These are phyloP conservation scores for Bombylius major DNA, from an alignment of 2,888 invertebrate genomes.

Conservation along the genomic window DNA sequence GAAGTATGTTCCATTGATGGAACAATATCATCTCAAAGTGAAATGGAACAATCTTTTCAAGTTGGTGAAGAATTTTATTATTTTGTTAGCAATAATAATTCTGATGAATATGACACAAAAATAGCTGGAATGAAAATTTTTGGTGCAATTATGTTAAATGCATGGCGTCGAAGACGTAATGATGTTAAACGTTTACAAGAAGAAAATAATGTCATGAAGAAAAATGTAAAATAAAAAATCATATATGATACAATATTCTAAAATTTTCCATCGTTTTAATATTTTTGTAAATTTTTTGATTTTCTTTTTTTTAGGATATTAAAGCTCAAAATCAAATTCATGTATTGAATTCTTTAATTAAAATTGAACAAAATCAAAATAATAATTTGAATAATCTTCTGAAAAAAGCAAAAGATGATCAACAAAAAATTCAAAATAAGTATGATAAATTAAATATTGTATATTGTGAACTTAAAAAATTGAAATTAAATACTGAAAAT, in stretches of 20 bases:
- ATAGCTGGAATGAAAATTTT: conserved; percentile 24
- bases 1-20: too few species aligned
- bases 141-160: conserved; percentile 24
- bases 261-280: too few species aligned
- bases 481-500: conserved; percentile 12
- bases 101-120: conserved; percentile 11
- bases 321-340: conserved; percentile 24
- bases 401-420: conserved; percentile 17
- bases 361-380: conserved; percentile 28
- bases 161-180: conserved; percentile 27
- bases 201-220: conserved; percentile 18
- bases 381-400: conserved; percentile 24
- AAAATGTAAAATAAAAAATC: conserved; percentile 17
- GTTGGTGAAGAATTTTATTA: too few species aligned
- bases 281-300: too few species aligned
- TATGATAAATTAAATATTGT: conserved; percentile 21
- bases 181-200: conserved; percentile 22
- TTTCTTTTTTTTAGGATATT: conserved; percentile 17
- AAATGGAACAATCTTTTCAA: too few species aligned
- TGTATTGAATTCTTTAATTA: conserved; percentile 24
- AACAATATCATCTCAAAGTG: too few species aligned
- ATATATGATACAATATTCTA: too few species aligned
- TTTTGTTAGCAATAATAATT: too few species aligned
- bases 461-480: conserved; percentile 20
- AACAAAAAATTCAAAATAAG: conserved; percentile 18